Conservation (phyloP, 2,113 vertebrate genomes). For the Chaenocephalus aceratus region DNA sequence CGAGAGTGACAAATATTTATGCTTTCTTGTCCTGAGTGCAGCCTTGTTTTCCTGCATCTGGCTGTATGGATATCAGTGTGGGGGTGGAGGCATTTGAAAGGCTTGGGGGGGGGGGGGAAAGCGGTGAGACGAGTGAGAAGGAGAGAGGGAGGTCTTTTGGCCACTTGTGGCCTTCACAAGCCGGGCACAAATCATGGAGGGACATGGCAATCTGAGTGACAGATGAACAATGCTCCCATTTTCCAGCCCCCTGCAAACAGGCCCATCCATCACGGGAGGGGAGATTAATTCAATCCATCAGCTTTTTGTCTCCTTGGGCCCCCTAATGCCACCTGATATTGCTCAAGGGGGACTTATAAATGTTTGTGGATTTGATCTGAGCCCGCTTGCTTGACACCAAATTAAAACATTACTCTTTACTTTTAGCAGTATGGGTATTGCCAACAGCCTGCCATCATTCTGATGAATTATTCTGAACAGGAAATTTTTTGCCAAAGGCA, state of each 20-base stretch:
- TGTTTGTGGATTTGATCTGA: slow-evolving; percentile 80
- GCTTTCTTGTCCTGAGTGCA: slow-evolving; percentile 17
- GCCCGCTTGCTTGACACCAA: slow-evolving; percentile 70
- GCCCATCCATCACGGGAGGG: slow-evolving; percentile 81
- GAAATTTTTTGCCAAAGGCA: slow-evolving; percentile 54
- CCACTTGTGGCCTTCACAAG: slow-evolving; percentile 84
- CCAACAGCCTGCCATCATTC: slow-evolving; percentile 66
- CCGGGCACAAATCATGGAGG: slow-evolving; percentile 82
- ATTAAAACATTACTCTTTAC: slow-evolving; percentile 82
- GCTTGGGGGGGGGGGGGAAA: slow-evolving; percentile 45
- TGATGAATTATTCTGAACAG: slow-evolving; percentile 58
- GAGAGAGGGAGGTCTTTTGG: slow-evolving; percentile 73
- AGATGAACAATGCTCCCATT: slow-evolving; percentile 85
- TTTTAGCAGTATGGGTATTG: slow-evolving; percentile 40
- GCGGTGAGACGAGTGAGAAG: slow-evolving; percentile 45
- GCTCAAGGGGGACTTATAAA: slow-evolving; percentile 81
- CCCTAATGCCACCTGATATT: slow-evolving; percentile 84
- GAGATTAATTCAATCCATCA: slow-evolving; percentile 87
- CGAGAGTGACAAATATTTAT: not conserved
- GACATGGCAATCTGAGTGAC: slow-evolving; percentile 84
- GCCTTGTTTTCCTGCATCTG: slow-evolving; percentile 45
- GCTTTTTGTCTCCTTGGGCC: slow-evolving; percentile 84
- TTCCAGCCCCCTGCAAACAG: slow-evolving; percentile 82
- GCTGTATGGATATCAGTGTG: slow-evolving; percentile 44
- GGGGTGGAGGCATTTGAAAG: slow-evolving; percentile 54